Evolutionary conservation across 2,797 vertebrate species (phyloP).

Genomic region (Sebastes hopkinsi): DNA sequence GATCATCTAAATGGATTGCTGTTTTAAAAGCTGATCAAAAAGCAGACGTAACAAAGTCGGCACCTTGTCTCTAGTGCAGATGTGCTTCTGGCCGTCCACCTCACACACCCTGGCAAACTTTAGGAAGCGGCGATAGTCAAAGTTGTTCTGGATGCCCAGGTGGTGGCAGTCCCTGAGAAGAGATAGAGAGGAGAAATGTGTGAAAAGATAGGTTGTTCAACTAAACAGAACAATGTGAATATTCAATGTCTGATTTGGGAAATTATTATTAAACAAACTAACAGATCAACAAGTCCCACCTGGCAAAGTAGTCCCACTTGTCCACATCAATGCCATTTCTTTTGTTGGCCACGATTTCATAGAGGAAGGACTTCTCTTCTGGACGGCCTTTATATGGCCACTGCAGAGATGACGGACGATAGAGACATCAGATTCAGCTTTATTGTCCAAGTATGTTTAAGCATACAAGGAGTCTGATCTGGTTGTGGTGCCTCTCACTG

Average conservation of each 20-base stretch:
- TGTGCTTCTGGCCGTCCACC: slow-evolving; percentile 83
- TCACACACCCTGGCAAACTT: slow-evolving; percentile 93
- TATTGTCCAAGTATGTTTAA: not conserved
- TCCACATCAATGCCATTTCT: slow-evolving; percentile 95
- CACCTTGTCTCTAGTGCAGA: slow-evolving; percentile 96
- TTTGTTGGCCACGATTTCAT: slow-evolving; percentile 97
- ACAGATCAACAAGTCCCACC: slow-evolving; percentile 74
- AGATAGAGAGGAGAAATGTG: not conserved
- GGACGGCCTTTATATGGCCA: slow-evolving; percentile 89
- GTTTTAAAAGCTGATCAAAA: not conserved
- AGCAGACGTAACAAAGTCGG: not conserved
- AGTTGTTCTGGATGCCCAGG: slow-evolving; percentile 95
- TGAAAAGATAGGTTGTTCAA: not conserved
- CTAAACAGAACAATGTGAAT: not conserved
- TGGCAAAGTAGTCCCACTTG: slow-evolving; percentile 99
- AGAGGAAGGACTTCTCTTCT: slow-evolving; percentile 92
- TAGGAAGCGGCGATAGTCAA: slow-evolving; percentile 91
- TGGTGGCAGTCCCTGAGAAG: slow-evolving; percentile 91
- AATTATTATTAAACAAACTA: not conserved
- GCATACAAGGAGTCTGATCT: not conserved
- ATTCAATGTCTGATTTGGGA: not conserved
- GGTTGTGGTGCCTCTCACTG: not conserved
- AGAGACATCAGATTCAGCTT: not conserved
- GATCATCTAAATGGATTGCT: not conserved
- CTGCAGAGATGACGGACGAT: slow-evolving; percentile 61